Evolutionary conservation across 2,797 vertebrate genomes (phyloP).

Genomic region (Scleropages formosus): DNA sequence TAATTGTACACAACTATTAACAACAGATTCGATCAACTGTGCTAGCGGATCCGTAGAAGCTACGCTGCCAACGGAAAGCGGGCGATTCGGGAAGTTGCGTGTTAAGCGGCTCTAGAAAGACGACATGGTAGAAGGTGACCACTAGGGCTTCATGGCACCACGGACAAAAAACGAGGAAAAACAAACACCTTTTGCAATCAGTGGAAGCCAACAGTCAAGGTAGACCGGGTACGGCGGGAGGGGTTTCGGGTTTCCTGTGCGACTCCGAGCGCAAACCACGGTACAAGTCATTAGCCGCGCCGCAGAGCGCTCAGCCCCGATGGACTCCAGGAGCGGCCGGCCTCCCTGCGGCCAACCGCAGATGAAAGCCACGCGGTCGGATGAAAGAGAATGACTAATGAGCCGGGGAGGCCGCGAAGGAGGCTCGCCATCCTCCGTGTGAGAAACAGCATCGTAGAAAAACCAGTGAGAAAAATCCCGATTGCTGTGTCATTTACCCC

Average conservation of each 20-base stretch:
- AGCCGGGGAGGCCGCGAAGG: conserved; percentile 12
- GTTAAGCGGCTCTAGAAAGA: too few relatives aligned
- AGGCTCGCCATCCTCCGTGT: not conserved
- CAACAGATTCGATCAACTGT: too few relatives aligned
- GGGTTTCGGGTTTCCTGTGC: not conserved
- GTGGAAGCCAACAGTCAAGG: too few relatives aligned
- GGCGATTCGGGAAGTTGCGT: too few relatives aligned
- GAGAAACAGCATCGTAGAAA: conserved; percentile 4
- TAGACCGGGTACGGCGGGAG: too few relatives aligned
- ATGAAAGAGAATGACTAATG: conserved; percentile 26
- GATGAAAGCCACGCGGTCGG: conserved; percentile 18
- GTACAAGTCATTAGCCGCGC: not conserved
- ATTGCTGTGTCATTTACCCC: not conserved
- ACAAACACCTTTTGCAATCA: not conserved
- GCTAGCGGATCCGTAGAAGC: too few relatives aligned
- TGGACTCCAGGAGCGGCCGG: not conserved
- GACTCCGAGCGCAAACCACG: not conserved
- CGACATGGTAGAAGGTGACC: too few relatives aligned
- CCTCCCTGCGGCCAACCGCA: not conserved
- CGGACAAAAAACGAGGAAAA: too few relatives aligned
- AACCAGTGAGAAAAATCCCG: not conserved
- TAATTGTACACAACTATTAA: too few relatives aligned
- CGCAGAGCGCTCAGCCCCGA: not conserved
- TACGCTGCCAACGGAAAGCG: too few relatives aligned
- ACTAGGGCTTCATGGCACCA: too few relatives aligned